Percentiles rank a stretch among this genome's conserved stretches.
Conservation (phyloP, 2,888 invertebrate genomes). For the Parnassius glacialis region DNA sequence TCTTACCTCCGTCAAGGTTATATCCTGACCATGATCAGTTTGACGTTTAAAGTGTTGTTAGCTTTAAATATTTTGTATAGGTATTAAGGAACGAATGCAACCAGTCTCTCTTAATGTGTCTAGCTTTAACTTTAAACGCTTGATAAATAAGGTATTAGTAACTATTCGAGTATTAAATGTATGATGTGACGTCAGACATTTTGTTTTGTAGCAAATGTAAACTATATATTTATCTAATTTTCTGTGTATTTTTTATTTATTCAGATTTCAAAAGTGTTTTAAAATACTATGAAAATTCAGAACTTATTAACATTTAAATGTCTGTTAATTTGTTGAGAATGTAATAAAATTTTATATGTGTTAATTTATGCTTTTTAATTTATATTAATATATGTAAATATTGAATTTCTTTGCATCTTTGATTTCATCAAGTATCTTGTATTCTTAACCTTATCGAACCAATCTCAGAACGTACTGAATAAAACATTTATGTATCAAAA, state of each 20-base stretch:
- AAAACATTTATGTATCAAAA: no score
- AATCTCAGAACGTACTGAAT: no score
- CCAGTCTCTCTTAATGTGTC: slow-evolving; percentile 15
- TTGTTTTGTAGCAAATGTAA: background rate
- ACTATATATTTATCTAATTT: no score
- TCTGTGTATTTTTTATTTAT: no score
- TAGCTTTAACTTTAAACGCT: slow-evolving; percentile 19
- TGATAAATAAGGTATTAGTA: slow-evolving; percentile 13
- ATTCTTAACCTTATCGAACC: no score
- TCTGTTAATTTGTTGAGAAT: background rate
- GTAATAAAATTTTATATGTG: background rate
- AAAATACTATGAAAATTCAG: no score
- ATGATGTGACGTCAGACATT: slow-evolving; percentile 1
- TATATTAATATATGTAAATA: no score
- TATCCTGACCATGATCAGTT: no score
- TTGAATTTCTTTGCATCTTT: no score
- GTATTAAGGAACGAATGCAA: background rate
- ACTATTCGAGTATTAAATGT: background rate
- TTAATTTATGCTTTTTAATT: background rate
- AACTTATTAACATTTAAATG: background rate
- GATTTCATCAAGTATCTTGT: no score
- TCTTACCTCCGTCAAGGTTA: no score
- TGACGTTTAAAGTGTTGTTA: slow-evolving; percentile 1
- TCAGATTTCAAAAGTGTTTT: no score
- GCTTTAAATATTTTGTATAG: background rate